Base-by-base conservation (phyloP, 2,888 invertebrate genomes). In the Leptogaster cylindrica region DNA sequence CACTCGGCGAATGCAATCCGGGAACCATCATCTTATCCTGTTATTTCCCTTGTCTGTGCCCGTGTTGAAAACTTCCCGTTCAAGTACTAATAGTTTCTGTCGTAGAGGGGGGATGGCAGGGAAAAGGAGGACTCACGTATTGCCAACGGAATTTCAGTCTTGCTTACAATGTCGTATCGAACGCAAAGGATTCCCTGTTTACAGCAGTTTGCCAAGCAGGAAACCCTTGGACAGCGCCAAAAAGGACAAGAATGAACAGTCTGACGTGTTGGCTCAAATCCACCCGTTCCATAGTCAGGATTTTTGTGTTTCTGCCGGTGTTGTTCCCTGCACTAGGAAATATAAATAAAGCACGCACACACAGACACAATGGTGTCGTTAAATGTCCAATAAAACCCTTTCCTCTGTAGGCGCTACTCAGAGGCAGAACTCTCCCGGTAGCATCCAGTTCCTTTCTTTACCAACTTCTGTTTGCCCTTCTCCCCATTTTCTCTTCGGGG, bases 131-230 rank as follows among this genome's bases (percentile, higher is more conserved):
- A 39, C 41, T 41, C 36, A 20, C 18, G 58, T 41, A 39, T 41
- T 31, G 25, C 63, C 63, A 63, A 63, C 44, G 44, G 63, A 63
- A 63, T 63, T 63, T 63, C 61, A 41, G 23, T 41, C 41, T 44
- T 44, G 27, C 41, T 58, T 41, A 25, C 25, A 25, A 23, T 41
- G 25, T 25, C n/a, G 18, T 58, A 58, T 25, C 20, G 14, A 41
- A 58, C 25, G 12, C 25, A 25, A 55, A 58, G 58, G 58, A 58
- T 52, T 50, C 14, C 28, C 50, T 50, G 14, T 50, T 23, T 8
- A 50, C 27, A 10, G 50, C 27, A 8, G 27, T 23, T 16, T 12
- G 14, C 8, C 2, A 12, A 10, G 27, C 4, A n/a, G 25, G 31
- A 52, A n/a, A 41, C 14, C 20, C 12, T 18, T 14, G 27, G 6